Evolutionary conservation across 1,140 invertebrate genomes (phyloP), one percentile per base, ranked within the genome.

Genomic region (Chrysomallon squamiferum): DNA sequence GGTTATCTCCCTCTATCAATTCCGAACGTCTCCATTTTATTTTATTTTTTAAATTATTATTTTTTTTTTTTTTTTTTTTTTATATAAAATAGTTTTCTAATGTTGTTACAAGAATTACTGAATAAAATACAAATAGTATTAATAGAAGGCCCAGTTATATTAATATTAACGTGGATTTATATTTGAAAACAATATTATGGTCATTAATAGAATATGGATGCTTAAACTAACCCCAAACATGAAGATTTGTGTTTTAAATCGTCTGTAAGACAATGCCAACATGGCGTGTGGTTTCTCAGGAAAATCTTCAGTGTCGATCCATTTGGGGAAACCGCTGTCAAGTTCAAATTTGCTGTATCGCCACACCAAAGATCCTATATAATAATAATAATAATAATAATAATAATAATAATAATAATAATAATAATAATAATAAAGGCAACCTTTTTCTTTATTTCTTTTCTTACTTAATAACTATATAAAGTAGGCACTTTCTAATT

Each of bases 301-400:
- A 35, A 33, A 25, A 6, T 41, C 11, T 6, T 32, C 20, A 27
- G 35, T 59, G n/a, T 54, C 22, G 2, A 54, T 54, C 6, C 22
- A 29, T 20, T 32, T 64, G 4, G 70, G 70, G 35, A 60, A 68
- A 20, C 62, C 45, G 0, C 11, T 4, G 13, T 65, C 66, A 35
- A 72, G 33, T 15, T 18, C 13, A 52, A 62, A 68, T 22, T 62
- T 45, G 0, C 49, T 62, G 59, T 56, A 72, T 2, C 70, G 57
- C 70, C 70, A 72, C 0, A 66, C 45, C 3, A 38, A 52, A 29
- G 20, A 9, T 9, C 47, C 66, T 71, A 49, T 22, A 13, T 32
- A 9, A 47, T 7, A 30, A n/a, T 38, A 38, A 52, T 11, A 52
- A 52, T n/a, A 52, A 29, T 22, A 3, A 22, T 22, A 11, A 20